Percentiles rank a stretch among this genome's conserved stretches.
phyloP scores from a whole-genome alignment of 2,888 invertebrate species.

The Metallyticus violacea region DNA sequence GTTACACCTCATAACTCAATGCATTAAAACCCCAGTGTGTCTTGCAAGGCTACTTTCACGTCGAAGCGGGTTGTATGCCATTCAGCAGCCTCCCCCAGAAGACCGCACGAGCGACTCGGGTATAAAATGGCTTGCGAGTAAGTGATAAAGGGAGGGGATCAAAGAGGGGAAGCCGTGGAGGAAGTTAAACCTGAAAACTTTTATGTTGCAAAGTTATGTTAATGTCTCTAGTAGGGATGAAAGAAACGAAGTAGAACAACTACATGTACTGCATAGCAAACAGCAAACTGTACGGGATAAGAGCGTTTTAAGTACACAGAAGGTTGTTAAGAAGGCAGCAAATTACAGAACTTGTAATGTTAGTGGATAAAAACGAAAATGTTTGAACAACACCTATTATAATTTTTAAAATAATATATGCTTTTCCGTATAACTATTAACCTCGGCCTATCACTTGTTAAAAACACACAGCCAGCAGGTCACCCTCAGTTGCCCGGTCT shows the following conservation, averaged over 20 bases:
- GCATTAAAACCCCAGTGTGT: no score
- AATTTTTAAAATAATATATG: no score
- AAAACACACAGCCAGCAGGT: no score
- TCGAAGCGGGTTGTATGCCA: background rate
- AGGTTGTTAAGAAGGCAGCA: background rate
- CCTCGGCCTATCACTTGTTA: no score
- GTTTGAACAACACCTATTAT: no score
- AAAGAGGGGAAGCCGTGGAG: background rate
- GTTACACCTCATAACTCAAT: conserved; percentile 3
- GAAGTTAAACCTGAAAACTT: conserved; percentile 4
- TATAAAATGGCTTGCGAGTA: background rate
- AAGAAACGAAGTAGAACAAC: background rate
- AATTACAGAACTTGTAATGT: no score
- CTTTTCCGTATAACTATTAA: no score
- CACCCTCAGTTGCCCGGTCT: no score
- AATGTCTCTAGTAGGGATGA: background rate
- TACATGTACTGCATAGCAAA: background rate
- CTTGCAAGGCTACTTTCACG: background rate
- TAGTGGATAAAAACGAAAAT: no score
- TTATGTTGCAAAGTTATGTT: conserved; percentile 22
- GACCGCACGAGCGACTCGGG: background rate
- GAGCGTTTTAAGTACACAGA: background rate
- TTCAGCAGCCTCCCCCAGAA: background rate
- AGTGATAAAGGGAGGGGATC: background rate
- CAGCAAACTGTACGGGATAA: background rate